Conservation (phyloP, 1,140 invertebrate species). For the Monochamus saltuarius region DNA sequence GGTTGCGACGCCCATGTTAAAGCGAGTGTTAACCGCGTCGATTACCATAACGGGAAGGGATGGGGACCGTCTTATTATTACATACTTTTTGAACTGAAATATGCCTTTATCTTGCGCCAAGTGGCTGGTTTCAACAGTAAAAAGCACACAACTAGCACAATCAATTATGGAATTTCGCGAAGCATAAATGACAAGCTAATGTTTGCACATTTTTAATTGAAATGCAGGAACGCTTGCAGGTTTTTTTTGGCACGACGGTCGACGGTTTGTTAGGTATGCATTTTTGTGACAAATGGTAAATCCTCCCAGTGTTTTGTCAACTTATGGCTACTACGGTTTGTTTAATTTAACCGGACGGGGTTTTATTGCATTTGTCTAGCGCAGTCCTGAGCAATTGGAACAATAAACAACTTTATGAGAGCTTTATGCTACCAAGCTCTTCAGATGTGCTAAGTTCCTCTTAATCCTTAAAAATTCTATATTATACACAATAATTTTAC, state of each 20-base stretch:
- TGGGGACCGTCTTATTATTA: conserved; percentile 12
- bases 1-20: conserved; percentile 4
- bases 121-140: conserved; percentile 9
- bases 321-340: conserved; percentile 26
- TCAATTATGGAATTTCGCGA: conserved; percentile 20
- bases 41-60: not conserved
- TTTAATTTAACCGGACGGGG: conserved; percentile 19
- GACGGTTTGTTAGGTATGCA: conserved; percentile 46
- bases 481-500: too few species aligned
- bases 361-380: not conserved
- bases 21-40: conserved; percentile 14
- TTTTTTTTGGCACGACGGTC: conserved; percentile 30
- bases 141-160: conserved; percentile 14
- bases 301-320: conserved; percentile 35
- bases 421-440: too few species aligned
- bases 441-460: too few species aligned
- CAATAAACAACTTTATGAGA: too few species aligned
- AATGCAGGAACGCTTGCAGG: conserved; percentile 37
- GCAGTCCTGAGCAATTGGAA: too few species aligned
- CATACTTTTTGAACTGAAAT: conserved; percentile 14
- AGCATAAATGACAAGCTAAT: conserved; percentile 40
- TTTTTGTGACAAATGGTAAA: conserved; percentile 46
- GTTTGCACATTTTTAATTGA: conserved; percentile 44
- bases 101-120: conserved; percentile 19
- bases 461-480: too few species aligned